Base-by-base conservation (phyloP, 2,888 invertebrate species). In the Cancer borealis region DNA sequence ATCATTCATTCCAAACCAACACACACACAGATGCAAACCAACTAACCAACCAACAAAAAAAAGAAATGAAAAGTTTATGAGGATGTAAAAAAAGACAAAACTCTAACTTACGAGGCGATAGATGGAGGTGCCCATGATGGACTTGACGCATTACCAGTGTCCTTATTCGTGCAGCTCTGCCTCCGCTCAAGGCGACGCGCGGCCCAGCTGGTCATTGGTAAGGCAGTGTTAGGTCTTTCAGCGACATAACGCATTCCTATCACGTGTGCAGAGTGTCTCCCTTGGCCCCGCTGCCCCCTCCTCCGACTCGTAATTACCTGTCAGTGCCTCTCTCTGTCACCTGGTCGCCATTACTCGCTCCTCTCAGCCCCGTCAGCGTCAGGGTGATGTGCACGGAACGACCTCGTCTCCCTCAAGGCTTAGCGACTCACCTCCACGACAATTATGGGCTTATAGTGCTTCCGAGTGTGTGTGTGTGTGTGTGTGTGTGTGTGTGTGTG, bases 261-360 rank as follows among this genome's bases (percentile, higher is more conserved):
- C 30, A 79, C 79, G 79, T 30, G 26, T 30, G 12, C 79, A 1
- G n/a, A 66, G 66, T 66, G 66, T 66, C 66, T 66, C 66, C 66
- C 66, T 6, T n/a, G 66, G 66, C 30, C 79, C 30, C 30, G 26
- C 79, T 12, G 30, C 26, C 30, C n/a, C 30, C 26, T 30, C 30
- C 79, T 79, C 10, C 3, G 79, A 30, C 79, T 30, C 79, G 26
- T 26, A 30, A 79, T 79, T 12, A 79, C 30, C 79, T 79, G 79
- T 79, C 79, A 79, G 79, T 10, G 79, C 79, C 30, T 79, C 79
- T 8, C 79, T 66, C 30, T 79, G 79, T 79, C 79, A 79, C 30
- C 14, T 5, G 30, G 79, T 12, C 30, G 30, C 30, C 79, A 79
- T 30, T 79, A 30, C 79, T 21, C 21, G 79, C 12, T 30, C 79